Percentiles rank a stretch among this genome's conserved stretches.
phyloP scores from a whole-genome alignment of 2,888 invertebrate species.

The Ochlodes sylvanus region DNA sequence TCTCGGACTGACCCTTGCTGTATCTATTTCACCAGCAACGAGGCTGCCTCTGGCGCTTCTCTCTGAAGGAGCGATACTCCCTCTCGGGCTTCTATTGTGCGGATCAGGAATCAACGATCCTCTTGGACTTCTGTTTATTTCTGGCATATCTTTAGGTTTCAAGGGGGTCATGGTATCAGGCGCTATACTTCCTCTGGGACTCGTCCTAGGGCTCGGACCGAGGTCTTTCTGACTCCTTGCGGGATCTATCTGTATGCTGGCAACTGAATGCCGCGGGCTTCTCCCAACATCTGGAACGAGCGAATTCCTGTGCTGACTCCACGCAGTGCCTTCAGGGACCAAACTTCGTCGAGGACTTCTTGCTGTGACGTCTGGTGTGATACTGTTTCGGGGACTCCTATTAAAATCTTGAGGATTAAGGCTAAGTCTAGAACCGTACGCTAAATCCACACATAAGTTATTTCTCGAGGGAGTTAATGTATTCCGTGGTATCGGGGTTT shows the following conservation, averaged over 20 bases:
- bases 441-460: conserved; percentile 85
- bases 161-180: conserved; percentile 62
- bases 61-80: conserved; percentile 85
- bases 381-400: conserved; percentile 77
- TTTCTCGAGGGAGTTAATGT: conserved; percentile 85
- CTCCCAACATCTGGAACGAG: conserved; percentile 84
- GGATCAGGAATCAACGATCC: conserved; percentile 86
- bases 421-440: conserved; percentile 84
- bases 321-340: conserved; percentile 82
- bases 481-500: conserved; percentile 82
- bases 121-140: conserved; percentile 79
- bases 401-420: conserved; percentile 84
- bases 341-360: conserved; percentile 87
- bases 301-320: conserved; percentile 86
- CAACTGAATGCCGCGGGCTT: conserved; percentile 86
- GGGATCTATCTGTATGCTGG: conserved; percentile 77
- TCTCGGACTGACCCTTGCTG: conserved; percentile 80
- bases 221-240: conserved; percentile 76
- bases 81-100: conserved; percentile 85
- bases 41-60: conserved; percentile 76
- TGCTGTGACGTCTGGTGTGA: conserved; percentile 76
- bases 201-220: conserved; percentile 81
- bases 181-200: conserved; percentile 85
- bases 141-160: conserved; percentile 76
- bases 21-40: conserved; percentile 67